Percentiles rank a stretch among this genome's conserved stretches.
Conservation (phyloP, 2,113 vertebrate genomes). For the Gobius niger region DNA sequence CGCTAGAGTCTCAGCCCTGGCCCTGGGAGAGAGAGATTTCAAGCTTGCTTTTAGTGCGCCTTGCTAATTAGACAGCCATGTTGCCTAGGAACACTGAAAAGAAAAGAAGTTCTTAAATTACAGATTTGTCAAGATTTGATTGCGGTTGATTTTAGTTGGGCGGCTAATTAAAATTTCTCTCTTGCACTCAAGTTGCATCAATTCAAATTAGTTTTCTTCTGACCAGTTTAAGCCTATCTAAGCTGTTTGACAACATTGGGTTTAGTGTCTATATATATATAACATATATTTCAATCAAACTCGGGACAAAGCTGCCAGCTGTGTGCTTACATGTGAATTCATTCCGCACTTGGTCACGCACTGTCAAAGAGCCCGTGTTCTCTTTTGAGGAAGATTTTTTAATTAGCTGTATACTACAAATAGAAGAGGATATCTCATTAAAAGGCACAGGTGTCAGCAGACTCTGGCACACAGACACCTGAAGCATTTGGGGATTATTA, state of each 20-base stretch:
- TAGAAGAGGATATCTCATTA: conserved; percentile 49
- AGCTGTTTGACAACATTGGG: neutral
- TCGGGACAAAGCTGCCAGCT: conserved; percentile 4
- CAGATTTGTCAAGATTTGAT: conserved; percentile 4
- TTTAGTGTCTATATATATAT: neutral
- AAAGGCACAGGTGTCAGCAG: conserved; percentile 32
- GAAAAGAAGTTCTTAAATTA: conserved; percentile 1
- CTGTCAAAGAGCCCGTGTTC: conserved; percentile 27
- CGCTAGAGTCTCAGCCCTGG: conserved; percentile 72
- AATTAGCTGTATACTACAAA: conserved; percentile 36
- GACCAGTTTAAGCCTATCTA: neutral
- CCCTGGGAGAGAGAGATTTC: conserved; percentile 72
- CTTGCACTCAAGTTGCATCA: neutral
- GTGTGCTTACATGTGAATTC: conserved; percentile 9
- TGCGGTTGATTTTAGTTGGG: neutral
- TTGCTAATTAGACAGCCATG: neutral
- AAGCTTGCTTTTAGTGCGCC: conserved; percentile 3
- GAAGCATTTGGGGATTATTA: conserved; percentile 37
- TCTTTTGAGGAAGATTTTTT: conserved; percentile 22
- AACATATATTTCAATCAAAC: neutral
- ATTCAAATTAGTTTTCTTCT: neutral
- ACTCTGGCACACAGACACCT: conserved; percentile 35
- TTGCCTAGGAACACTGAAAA: conserved; percentile 1
- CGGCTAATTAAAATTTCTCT: conserved; percentile 10
- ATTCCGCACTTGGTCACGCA: conserved; percentile 10